A percentile compares a stretch with the other conserved stretches of the same genome.
Evolutionary conservation across 2,113 vertebrate species (phyloP).

Genomic region (Phrynocephalus versicolor): DNA sequence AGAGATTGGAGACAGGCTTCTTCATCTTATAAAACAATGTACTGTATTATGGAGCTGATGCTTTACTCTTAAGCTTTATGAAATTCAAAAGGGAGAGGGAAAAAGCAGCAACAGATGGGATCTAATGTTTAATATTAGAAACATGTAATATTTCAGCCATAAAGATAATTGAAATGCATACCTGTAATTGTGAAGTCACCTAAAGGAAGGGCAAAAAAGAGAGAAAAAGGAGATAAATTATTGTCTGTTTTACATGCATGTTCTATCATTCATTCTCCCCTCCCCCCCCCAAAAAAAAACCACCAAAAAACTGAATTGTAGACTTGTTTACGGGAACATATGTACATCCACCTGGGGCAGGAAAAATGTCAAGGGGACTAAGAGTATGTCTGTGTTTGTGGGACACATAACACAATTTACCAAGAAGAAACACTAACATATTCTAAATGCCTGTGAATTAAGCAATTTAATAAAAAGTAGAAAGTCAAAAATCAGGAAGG

Average conservation of each 20-base stretch:
- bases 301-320: not conserved
- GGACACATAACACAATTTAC: not conserved
- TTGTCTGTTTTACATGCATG: slow-evolving; percentile 40
- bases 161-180: slow-evolving; percentile 68
- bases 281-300: too few species aligned
- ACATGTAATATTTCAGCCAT: not conserved
- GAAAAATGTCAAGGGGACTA: not conserved
- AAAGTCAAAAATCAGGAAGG: not conserved
- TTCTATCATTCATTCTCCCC: not conserved
- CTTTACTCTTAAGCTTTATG: not conserved
- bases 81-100: not conserved
- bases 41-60: not conserved
- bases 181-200: slow-evolving; percentile 85
- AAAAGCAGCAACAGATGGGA: not conserved
- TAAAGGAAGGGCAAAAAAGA: slow-evolving; percentile 66
- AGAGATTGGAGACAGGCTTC: not conserved
- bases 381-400: not conserved
- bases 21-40: not conserved
- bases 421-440: not conserved
- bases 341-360: not conserved
- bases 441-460: too few species aligned
- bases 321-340: not conserved
- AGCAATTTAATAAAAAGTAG: not conserved
- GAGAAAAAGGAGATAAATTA: slow-evolving; percentile 65
- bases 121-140: slow-evolving; percentile 16